Percentiles rank a stretch among this genome's conserved stretches.
These are phyloP conservation scores for Yponomeuta plumbellus DNA, from an alignment of 2,888 invertebrate genomes.

Conservation along the genomic window DNA sequence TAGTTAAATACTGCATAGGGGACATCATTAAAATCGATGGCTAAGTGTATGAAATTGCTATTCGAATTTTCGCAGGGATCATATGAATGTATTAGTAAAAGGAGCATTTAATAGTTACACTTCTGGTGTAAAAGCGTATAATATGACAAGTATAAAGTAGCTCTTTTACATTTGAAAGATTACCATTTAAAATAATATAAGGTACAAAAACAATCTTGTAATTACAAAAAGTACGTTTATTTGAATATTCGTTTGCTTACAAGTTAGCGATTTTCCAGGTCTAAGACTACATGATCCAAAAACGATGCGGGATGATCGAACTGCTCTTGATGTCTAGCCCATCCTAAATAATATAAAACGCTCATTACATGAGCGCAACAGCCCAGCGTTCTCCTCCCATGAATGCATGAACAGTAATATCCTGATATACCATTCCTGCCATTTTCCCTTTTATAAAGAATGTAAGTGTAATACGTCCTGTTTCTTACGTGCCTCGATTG, in stretches of 20 bases:
- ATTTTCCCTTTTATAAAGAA: slow-evolving; percentile 16
- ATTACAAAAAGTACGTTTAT: not conserved
- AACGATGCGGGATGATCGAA: not conserved
- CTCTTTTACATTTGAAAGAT: not conserved
- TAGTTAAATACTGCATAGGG: slow-evolving; percentile 17
- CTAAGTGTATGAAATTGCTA: slow-evolving; percentile 18
- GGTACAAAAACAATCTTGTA: not conserved
- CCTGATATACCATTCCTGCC: slow-evolving; percentile 17
- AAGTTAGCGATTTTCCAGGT: slow-evolving; percentile 3
- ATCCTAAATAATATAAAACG: slow-evolving; percentile 18
- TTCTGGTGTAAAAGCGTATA: not conserved
- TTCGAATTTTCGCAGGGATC: slow-evolving; percentile 14
- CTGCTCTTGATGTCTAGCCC: slow-evolving; percentile 18
- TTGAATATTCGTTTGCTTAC: not conserved
- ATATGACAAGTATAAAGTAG: not conserved
- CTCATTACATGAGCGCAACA: slow-evolving; percentile 20
- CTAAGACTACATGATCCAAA: slow-evolving; percentile 7
- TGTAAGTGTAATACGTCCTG: slow-evolving; percentile 18
- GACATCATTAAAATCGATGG: slow-evolving; percentile 17
- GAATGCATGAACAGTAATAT: slow-evolving; percentile 19
- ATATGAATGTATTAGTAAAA: slow-evolving; percentile 11
- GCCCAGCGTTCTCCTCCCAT: slow-evolving; percentile 19
- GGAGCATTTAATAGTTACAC: not conserved
- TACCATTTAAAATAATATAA: not conserved
- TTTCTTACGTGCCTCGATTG: slow-evolving; percentile 19